These are phyloP conservation scores for Hesperia comma DNA, from an alignment of 2,888 invertebrate genomes.

Conservation along the genomic window DNA sequence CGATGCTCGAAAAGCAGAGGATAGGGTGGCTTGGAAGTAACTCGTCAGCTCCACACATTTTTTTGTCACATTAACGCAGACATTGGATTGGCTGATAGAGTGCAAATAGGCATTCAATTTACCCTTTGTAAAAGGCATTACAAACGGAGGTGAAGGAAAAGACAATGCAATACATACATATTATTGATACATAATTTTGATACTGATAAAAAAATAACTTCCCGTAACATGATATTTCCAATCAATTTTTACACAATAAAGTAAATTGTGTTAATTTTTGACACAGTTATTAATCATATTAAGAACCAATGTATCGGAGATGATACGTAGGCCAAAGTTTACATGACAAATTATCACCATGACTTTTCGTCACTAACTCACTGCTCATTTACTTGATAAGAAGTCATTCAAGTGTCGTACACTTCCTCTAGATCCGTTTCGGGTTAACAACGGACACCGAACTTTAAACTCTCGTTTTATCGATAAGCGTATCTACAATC, in stretches of 20 bases:
- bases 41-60: no score
- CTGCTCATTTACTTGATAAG: conserved; percentile 54
- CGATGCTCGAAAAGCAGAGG: no score
- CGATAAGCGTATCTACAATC: background rate
- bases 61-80: no score
- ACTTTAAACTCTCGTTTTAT: conserved; percentile 33
- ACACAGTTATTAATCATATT: conserved; percentile 6
- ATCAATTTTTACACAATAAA: background rate
- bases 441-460: conserved; percentile 48
- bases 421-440: conserved; percentile 62
- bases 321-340: conserved; percentile 60
- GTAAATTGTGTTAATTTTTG: conserved; percentile 1
- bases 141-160: no score
- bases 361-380: conserved; percentile 56
- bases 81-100: no score
- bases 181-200: no score
- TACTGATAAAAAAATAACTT: no score
- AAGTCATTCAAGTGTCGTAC: conserved; percentile 52
- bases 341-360: conserved; percentile 49
- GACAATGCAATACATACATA: no score
- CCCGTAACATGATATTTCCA: background rate
- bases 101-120: no score
- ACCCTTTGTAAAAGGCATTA: no score
- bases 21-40: no score
- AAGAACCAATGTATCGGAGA: conserved; percentile 20